A percentile compares a stretch with the other conserved stretches of the same genome.
phyloP scores from a whole-genome alignment of 2,113 vertebrate genomes.

The Dipodomys ordii region DNA sequence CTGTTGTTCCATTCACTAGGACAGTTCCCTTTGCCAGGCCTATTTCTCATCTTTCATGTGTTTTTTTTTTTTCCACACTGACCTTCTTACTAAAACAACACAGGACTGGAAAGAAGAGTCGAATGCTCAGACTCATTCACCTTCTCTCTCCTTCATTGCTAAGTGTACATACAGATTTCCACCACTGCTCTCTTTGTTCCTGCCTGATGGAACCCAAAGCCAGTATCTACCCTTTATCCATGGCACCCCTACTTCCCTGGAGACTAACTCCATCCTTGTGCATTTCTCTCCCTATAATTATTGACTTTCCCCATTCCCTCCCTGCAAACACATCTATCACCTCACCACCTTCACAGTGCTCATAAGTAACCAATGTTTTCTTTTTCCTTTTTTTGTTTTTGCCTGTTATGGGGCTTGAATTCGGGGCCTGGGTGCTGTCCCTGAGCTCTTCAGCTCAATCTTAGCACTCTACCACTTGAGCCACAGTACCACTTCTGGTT shows the following conservation, averaged over 20 bases:
- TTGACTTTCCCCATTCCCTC: not conserved
- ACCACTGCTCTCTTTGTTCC: not conserved
- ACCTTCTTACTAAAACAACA: not conserved
- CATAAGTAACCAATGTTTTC: not conserved
- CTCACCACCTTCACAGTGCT: not conserved
- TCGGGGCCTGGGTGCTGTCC: no score
- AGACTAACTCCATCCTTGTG: not conserved
- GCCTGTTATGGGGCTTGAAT: no score
- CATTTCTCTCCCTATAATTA: not conserved
- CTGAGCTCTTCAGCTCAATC: no score
- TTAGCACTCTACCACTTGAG: no score
- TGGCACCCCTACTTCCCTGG: no score
- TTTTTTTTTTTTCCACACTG: not conserved
- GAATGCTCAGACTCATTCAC: not conserved
- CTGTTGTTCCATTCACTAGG: no score
- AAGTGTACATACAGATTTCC: not conserved
- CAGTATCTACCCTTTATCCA: not conserved
- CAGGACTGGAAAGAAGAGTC: not conserved
- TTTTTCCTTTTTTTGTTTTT: no score
- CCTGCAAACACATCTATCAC: not conserved
- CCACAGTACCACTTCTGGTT: no score
- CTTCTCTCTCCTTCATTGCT: not conserved
- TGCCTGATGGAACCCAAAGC: not conserved
- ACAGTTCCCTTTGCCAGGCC: not conserved
- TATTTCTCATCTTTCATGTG: not conserved